Base-by-base conservation (phyloP, 2,113 vertebrate species). In the Xyrauchen texanus region DNA sequence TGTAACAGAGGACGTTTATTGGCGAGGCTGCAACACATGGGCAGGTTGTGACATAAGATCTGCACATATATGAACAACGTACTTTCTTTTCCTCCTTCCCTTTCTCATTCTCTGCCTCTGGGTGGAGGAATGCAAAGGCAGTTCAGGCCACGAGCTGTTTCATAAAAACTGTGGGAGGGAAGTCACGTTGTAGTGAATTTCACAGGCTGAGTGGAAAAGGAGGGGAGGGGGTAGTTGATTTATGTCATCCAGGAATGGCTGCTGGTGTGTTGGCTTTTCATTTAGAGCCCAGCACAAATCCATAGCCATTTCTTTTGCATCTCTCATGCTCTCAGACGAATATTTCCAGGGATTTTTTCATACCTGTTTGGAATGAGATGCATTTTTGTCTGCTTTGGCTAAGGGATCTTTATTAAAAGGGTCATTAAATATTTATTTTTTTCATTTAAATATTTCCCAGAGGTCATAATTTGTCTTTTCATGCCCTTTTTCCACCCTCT, bases 121-220 rank as follows among this genome's bases (percentile, higher is more conserved):
- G 68, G 65, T 71, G 46, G 45, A 70, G 76, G 78, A 83, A 80
- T 80, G 78, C 55, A 72, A 81, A 81, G 78, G 68, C 82, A 81
- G 44, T 12, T 77, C 66, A 80, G 72, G 82, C 68, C 82, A 80
- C 72, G 68, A 83, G 53, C 53, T 68, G 46, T 76, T 76, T 77
- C 57, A 10, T 52, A 62, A 63, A 77, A 77, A 73, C 62, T 72
- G 78, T 62, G 75, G 82, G 78, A 76, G 57, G 76, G 78, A 84
- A 84, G 57, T 78, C 82, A 81, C 65, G 79, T 81, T 81, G 79
- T 75, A 78, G 68, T 65, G 55, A 81, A 79, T 34, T 79, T 81
- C 69, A 68, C 82, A 78, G 78, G 55, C 74, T 81, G 78, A 77
- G 74, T 52, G 63, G 69, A 79, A 76, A 71, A 53, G 53, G 64